Percentiles rank a stretch among this genome's conserved stretches.
Conservation (phyloP, 2,797 vertebrate genomes). For the Acipenser oxyrinchus region DNA sequence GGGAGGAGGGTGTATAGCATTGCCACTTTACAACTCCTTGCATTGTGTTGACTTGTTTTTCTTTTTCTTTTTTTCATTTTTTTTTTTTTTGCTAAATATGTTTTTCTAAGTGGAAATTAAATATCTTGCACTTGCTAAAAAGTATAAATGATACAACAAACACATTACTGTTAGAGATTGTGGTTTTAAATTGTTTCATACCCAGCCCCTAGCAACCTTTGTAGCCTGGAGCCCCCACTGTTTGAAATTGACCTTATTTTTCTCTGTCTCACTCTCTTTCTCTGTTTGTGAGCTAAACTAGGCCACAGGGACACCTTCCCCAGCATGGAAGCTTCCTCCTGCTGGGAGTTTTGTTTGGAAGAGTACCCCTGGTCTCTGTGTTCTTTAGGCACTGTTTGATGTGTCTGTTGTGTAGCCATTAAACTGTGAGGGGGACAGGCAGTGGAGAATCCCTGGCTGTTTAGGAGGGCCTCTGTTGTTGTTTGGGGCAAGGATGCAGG, state of each 20-base stretch:
- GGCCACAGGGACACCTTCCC: conserved; percentile 45
- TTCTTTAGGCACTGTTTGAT: conserved; percentile 54
- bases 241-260: conserved; percentile 44
- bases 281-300: conserved; percentile 49
- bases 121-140: no score
- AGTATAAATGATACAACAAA: conserved; percentile 23
- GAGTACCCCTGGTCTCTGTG: conserved; percentile 43
- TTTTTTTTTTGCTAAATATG: no score
- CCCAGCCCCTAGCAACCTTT: conserved; percentile 66
- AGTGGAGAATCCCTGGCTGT: conserved; percentile 51
- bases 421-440: conserved; percentile 27
- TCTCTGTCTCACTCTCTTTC: conserved; percentile 41
- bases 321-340: conserved; percentile 32
- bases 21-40: no score
- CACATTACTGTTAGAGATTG: conserved; percentile 40
- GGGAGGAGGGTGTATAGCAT: no score
- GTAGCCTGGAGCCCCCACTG: conserved; percentile 55
- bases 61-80: no score
- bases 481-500: conserved; percentile 43
- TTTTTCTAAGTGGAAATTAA: no score
- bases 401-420: conserved; percentile 46
- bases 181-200: conserved; percentile 54
- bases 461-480: conserved; percentile 44
- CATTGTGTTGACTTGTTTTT: no score
- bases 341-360: conserved; percentile 51